Percentiles rank a stretch among this genome's conserved stretches.
phyloP scores from a whole-genome alignment of 1,140 invertebrate species.

The Pollicipes pollicipes region DNA sequence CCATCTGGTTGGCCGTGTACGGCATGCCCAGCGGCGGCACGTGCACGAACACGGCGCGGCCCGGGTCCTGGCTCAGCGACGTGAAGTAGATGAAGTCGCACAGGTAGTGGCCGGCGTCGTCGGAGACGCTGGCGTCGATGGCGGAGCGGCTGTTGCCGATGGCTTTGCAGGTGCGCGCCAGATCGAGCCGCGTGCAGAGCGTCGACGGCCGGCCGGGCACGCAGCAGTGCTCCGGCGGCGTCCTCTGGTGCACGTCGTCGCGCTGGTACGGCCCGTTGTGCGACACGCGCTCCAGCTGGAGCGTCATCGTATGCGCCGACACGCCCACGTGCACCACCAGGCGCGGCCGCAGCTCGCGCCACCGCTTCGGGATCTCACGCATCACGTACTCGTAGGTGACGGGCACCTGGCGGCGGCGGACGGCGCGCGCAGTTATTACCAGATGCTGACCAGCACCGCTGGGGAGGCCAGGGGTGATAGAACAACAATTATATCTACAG shows the following conservation, averaged over 20 bases:
- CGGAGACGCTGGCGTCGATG: constrained; percentile 26
- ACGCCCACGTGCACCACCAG: constrained; percentile 33
- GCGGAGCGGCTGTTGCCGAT: constrained; percentile 24
- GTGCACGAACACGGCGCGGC: constrained; percentile 33
- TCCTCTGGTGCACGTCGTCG: constrained; percentile 24
- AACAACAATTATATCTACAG: too few relatives aligned
- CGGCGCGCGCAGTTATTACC: too few relatives aligned
- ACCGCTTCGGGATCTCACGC: constrained; percentile 38
- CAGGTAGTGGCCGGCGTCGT: constrained; percentile 31
- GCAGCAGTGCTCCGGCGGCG: constrained; percentile 23
- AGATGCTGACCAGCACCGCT: too few relatives aligned
- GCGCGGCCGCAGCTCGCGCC: constrained; percentile 31
- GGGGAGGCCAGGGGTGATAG: too few relatives aligned
- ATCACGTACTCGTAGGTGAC: constrained; percentile 45
- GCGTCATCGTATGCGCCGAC: constrained; percentile 29
- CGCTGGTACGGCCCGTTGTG: constrained; percentile 30
- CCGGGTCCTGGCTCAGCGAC: constrained; percentile 28
- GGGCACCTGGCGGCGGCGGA: constrained; percentile 41
- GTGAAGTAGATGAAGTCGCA: constrained; percentile 36
- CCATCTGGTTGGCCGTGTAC: too few relatives aligned
- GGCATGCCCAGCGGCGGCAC: constrained; percentile 27
- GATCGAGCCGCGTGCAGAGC: constrained; percentile 24
- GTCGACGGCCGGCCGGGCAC: constrained; percentile 18
- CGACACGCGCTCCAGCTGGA: constrained; percentile 31
- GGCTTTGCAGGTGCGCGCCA: constrained; percentile 25